Conservation (phyloP, 2,888 invertebrate genomes). For the Cheilosia impressa region DNA sequence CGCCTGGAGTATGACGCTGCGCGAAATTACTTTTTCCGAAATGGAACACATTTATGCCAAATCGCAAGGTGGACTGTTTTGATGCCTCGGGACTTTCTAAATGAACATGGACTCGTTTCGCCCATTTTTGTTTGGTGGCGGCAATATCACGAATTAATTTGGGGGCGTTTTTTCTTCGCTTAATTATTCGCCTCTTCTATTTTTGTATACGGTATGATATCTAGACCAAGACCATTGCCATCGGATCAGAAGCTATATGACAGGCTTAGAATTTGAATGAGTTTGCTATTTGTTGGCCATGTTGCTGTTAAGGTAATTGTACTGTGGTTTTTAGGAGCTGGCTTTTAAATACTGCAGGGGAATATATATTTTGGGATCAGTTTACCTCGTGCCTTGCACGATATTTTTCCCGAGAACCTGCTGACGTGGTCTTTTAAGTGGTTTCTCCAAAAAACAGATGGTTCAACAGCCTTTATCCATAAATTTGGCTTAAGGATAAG, state of each 20-base stretch:
- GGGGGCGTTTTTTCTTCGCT: constrained; percentile 3
- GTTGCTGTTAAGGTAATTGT: background rate
- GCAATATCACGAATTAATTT: constrained; percentile 38
- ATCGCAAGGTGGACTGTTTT: constrained; percentile 68
- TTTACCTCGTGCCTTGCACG: too few species aligned
- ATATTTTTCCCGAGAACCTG: too few species aligned
- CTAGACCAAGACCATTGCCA: constrained; percentile 13
- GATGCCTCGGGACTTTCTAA: constrained; percentile 42
- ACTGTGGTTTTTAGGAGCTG: background rate
- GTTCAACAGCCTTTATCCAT: too few species aligned
- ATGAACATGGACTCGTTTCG: constrained; percentile 35
- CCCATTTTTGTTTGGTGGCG: background rate
- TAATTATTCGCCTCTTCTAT: constrained; percentile 24
- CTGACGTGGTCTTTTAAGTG: too few species aligned
- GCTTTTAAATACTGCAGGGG: background rate
- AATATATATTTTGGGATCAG: background rate
- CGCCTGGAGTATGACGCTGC: background rate
- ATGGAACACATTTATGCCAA: constrained; percentile 60
- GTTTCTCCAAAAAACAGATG: too few species aligned
- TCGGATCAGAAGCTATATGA: constrained; percentile 15
- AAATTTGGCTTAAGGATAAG: too few species aligned
- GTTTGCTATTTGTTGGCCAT: background rate
- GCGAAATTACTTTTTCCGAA: constrained; percentile 51
- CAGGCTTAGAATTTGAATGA: constrained; percentile 43
- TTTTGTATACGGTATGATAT: background rate